These are phyloP conservation scores for Penaeus japonicus DNA, from an alignment of 1,140 invertebrate species.

Conservation along the genomic window DNA sequence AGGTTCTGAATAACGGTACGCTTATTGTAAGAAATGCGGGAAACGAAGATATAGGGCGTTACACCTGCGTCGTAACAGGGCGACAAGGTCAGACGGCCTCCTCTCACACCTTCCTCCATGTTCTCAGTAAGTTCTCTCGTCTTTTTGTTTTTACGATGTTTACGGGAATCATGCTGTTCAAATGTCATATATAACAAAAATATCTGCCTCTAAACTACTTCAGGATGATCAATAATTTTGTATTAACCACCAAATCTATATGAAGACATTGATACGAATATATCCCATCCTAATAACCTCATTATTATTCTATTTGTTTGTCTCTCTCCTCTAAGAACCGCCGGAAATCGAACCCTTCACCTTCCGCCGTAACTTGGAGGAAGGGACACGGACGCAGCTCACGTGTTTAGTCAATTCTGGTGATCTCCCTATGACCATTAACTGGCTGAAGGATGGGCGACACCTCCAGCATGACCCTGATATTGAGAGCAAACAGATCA, in stretches of 20 bases:
- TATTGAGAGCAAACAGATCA: constrained; percentile 39
- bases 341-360: constrained; percentile 60
- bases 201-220: too few species aligned
- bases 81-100: constrained; percentile 62
- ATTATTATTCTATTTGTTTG: neutral
- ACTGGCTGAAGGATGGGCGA: constrained; percentile 68
- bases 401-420: constrained; percentile 64
- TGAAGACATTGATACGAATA: neutral
- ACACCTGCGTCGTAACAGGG: constrained; percentile 65
- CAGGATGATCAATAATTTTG: too few species aligned
- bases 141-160: neutral
- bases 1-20: constrained; percentile 64
- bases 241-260: too few species aligned
- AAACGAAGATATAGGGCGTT: constrained; percentile 65
- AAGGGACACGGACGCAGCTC: constrained; percentile 62
- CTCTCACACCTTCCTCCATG: constrained; percentile 63
- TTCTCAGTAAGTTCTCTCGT: constrained; percentile 64
- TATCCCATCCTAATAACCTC: neutral
- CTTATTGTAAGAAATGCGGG: constrained; percentile 65
- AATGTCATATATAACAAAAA: too few species aligned
- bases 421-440: constrained; percentile 64
- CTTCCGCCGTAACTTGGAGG: constrained; percentile 58
- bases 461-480: constrained; percentile 60
- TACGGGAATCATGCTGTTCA: neutral
- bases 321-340: constrained; percentile 55